These are phyloP conservation scores for Poecilia latipinna DNA, from an alignment of 2,113 vertebrate genomes.

Conservation along the genomic window DNA sequence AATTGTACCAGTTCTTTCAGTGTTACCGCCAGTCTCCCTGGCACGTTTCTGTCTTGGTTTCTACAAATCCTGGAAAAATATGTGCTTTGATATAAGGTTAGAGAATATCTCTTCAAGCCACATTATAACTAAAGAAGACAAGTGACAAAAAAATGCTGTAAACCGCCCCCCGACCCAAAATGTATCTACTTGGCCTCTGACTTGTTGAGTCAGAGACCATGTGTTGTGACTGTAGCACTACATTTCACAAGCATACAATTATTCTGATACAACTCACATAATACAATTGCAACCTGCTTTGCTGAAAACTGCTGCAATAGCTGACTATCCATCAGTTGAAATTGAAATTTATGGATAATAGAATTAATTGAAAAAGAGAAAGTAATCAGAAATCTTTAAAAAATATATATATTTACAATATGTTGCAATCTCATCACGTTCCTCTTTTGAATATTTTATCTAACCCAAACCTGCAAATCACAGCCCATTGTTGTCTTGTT, in stretches of 20 bases:
- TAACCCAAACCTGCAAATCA: constrained; percentile 14
- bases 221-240: neutral
- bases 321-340: neutral
- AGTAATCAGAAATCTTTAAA: neutral
- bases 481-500: constrained; percentile 21
- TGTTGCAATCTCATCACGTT: neutral
- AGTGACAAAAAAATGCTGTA: no score
- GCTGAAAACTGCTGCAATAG: neutral
- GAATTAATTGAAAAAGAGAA: constrained; percentile 8
- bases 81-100: no score
- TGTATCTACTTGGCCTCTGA: no score
- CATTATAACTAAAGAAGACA: no score
- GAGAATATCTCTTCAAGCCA: no score
- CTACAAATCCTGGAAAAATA: no score
- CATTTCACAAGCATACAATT: neutral
- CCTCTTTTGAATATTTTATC: constrained; percentile 23
- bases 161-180: no score
- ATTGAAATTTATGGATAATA: neutral
- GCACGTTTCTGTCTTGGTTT: no score
- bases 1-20: no score
- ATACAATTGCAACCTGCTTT: neutral
- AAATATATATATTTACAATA: neutral
- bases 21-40: no score
- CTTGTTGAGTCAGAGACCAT: no score
- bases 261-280: neutral